Evolutionary conservation across 1,140 invertebrate genomes (phyloP).

Genomic region (Nasonia longicornis): DNA sequence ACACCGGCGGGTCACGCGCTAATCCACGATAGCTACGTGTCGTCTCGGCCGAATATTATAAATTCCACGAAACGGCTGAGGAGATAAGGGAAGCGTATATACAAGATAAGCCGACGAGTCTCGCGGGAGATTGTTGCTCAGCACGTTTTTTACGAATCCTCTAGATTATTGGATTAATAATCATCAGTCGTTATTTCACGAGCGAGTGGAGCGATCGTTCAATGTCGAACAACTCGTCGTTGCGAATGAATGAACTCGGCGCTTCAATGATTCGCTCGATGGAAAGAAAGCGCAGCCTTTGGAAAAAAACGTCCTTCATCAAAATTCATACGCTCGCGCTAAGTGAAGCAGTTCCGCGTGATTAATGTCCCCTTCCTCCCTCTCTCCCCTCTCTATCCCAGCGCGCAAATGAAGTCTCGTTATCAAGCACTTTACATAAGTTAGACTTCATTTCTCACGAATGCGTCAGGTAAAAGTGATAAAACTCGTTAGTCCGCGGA

Average conservation of each 20-base stretch:
- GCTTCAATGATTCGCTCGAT: neutral
- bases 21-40: conserved; percentile 35
- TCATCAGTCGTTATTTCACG: neutral
- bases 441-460: conserved; percentile 42
- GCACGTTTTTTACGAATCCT: neutral
- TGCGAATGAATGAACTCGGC: neutral
- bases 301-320: neutral
- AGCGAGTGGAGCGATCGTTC: neutral
- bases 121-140: neutral
- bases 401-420: conserved; percentile 33
- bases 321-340: neutral
- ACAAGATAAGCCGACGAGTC: neutral
- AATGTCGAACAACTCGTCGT: neutral
- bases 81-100: neutral
- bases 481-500: conserved; percentile 39
- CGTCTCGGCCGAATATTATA: conserved; percentile 16
- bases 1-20: neutral
- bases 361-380: conserved; percentile 40
- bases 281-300: neutral
- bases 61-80: conserved; percentile 1
- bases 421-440: conserved; percentile 40
- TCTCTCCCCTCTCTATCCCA: neutral
- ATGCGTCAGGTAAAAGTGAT: conserved; percentile 32
- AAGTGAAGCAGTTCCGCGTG: neutral
- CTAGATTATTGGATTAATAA: neutral